Evolutionary conservation across 30 jellyfish, hydroid and myxozoan genomes (phyloP), one percentile per base, ranked within the genome.

Genomic region (Hydractinia symbiolongicarpus): DNA sequence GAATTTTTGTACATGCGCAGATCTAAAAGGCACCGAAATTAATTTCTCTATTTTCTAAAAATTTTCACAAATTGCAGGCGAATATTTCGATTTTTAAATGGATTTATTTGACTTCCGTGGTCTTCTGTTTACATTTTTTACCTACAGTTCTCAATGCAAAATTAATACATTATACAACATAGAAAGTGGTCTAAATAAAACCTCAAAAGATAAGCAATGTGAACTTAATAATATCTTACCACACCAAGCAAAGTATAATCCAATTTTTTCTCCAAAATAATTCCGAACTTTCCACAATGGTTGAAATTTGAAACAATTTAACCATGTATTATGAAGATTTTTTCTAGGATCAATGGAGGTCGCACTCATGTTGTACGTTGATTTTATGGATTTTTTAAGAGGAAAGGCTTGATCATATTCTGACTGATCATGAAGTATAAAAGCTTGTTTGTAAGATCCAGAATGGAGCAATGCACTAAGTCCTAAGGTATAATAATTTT

Each of bases 191-290:
- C 44, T 30, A 30, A 0, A 30, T 30, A 30, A 30, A 30, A 30
- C 2, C 44, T 30, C 44, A 0, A 2, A 30, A 30, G 44, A 30
- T 30, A 30, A 30, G 2, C 44, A 30, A 30, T 30, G 44, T 30
- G 78, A 20, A 73, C 11, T 9, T 73, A 21, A 52, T 15, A 73
- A 9, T 9, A 50, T 49, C 84, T 10, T 84, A 90, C 97, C 97
- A 15, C 86, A 91, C 97, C 97, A 90, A 11, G 96, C 96, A 83
- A 90, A 90, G 55, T 90, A 90, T 20, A 90, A 88, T 9, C 93
- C 97, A 53, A 90, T 81, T 73, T 90, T 86, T 81, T 90, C 97
- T 19, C 97, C 97, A 82, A 70, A 90, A 77, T 90, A 90, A 78
- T 90, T 83, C 58, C 96, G 69, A n/a, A 90, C 79, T 73, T 90